Evolutionary conservation across 2,113 vertebrate genomes (phyloP).

Genomic region (Pelusios castaneus): DNA sequence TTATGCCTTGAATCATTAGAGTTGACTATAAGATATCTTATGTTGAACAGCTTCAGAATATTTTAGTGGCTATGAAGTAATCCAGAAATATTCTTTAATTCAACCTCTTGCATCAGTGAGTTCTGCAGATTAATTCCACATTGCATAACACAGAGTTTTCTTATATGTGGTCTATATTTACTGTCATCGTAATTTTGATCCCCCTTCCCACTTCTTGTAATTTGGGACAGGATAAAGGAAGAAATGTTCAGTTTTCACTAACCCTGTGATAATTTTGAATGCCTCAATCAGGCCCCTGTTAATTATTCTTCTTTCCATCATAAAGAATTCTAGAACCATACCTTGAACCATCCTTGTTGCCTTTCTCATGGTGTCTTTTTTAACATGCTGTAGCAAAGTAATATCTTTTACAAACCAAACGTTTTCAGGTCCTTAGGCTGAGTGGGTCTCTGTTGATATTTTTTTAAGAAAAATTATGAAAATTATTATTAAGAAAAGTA

Average conservation of each 20-base stretch:
- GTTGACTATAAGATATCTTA: background rate
- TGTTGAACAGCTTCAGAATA: background rate
- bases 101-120: background rate
- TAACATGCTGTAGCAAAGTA: background rate
- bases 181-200: background rate
- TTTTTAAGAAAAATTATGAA: constrained; percentile 3
- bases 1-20: background rate
- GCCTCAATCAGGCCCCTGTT: background rate
- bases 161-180: background rate
- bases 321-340: background rate
- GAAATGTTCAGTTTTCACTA: background rate
- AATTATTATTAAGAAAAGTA: background rate
- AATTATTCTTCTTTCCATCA: constrained; percentile 29
- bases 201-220: background rate
- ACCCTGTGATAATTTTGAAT: background rate
- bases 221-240: constrained; percentile 7
- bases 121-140: background rate
- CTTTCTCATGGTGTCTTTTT: constrained; percentile 1
- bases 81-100: background rate
- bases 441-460: background rate
- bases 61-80: background rate
- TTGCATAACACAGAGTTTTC: accelerated
- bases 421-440: background rate
- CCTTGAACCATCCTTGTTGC: background rate
- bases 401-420: background rate